Percentiles rank a stretch among this genome's conserved stretches.
phyloP scores from a whole-genome alignment of 2,888 invertebrate genomes.

The Sisyra nigra region DNA sequence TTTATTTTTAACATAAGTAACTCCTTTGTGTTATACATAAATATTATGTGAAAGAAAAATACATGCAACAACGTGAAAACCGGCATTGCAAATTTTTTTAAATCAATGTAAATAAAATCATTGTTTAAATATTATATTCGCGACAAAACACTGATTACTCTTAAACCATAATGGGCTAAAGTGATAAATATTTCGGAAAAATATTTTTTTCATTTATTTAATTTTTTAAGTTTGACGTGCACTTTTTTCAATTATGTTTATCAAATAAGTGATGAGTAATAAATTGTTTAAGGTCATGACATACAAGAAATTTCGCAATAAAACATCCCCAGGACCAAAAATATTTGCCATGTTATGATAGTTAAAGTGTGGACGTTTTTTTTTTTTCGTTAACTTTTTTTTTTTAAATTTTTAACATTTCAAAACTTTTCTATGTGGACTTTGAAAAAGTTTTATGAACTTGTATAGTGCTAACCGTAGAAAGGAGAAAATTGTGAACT shows the following conservation, averaged over 20 bases:
- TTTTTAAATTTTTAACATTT: constrained; percentile 13
- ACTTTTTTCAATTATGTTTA: constrained; percentile 18
- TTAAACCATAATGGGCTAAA: too few species aligned
- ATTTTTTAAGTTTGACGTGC: constrained; percentile 15
- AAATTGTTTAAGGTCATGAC: constrained; percentile 13
- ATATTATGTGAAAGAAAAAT: too few species aligned
- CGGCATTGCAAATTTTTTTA: too few species aligned
- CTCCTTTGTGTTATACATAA: too few species aligned
- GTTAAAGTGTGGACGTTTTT: constrained; percentile 26
- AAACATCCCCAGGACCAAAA: constrained; percentile 19
- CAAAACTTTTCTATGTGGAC: background rate
- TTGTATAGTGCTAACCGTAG: constrained; percentile 16
- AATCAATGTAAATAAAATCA: too few species aligned
- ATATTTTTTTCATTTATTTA: constrained; percentile 17
- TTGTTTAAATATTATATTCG: too few species aligned
- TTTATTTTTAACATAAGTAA: too few species aligned
- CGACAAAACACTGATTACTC: too few species aligned
- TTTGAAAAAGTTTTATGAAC: constrained; percentile 10
- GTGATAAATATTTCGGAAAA: too few species aligned
- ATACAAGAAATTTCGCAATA: constrained; percentile 17
- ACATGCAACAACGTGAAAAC: too few species aligned
- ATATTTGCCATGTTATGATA: constrained; percentile 29
- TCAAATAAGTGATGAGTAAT: constrained; percentile 10
- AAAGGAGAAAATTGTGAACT: constrained; percentile 11
- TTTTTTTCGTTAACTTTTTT: constrained; percentile 20